Percentiles rank a stretch among this genome's conserved stretches.
These are phyloP conservation scores for Malurus cyaneus DNA, from an alignment of 2,113 vertebrate genomes.

Conservation along the genomic window DNA sequence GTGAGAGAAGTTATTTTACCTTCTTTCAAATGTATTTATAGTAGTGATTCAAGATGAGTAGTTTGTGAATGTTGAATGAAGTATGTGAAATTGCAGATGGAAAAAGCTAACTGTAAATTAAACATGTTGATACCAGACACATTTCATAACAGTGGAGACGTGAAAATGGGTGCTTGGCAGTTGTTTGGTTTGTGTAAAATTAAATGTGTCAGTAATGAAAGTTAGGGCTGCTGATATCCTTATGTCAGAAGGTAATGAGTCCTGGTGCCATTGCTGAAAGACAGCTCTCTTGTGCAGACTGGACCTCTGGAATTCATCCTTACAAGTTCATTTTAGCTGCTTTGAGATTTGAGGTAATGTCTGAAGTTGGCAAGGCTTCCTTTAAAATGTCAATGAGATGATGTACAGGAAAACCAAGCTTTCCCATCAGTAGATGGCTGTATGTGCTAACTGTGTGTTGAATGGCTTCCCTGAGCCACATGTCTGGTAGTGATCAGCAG, in stretches of 20 bases:
- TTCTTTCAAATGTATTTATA: neutral
- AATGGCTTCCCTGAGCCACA: neutral
- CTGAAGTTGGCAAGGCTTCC: neutral
- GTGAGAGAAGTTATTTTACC: neutral
- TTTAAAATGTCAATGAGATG: neutral
- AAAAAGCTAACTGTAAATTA: neutral
- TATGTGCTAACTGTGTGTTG: neutral
- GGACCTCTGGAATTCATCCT: neutral
- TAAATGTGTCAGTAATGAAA: neutral
- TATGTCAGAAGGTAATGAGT: neutral
- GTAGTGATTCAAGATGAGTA: neutral
- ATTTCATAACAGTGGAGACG: neutral
- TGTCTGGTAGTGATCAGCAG: neutral
- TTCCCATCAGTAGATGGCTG: conserved; percentile 39
- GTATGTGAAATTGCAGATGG: neutral
- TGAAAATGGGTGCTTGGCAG: neutral
- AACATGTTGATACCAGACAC: neutral
- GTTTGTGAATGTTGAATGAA: neutral
- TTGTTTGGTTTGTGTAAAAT: neutral
- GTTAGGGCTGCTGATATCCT: neutral
- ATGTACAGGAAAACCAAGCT: neutral
- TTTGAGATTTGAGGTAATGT: neutral
- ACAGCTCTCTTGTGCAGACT: neutral
- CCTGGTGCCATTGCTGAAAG: neutral
- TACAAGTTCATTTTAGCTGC: neutral